Evolutionary conservation across 2,797 vertebrate species (phyloP).

Genomic region (Hoplostethus atlanticus): DNA sequence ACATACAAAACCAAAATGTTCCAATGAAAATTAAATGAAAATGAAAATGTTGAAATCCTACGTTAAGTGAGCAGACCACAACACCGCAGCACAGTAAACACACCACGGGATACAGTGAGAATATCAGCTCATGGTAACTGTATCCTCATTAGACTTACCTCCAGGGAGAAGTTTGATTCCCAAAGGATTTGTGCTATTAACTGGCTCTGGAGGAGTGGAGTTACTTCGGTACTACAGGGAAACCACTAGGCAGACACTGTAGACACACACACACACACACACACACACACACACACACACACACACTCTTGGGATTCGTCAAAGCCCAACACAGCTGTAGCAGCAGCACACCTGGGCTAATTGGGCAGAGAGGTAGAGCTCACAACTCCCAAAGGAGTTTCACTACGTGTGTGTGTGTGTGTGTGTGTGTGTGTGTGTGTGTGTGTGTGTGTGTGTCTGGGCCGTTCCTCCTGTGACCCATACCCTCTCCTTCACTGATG

Average conservation of each 20-base stretch:
- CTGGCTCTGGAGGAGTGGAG: conserved; percentile 7
- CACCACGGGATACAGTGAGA: neutral
- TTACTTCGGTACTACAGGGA: conserved; percentile 20
- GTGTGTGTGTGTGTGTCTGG: conserved; percentile 2
- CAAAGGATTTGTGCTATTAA: conserved; percentile 26
- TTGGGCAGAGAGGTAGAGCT: conserved; percentile 43
- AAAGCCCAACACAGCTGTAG: conserved; percentile 40
- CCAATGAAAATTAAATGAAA: too few relatives aligned
- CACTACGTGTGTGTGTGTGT: neutral
- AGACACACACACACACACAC: conserved; percentile 11
- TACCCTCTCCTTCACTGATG: conserved; percentile 65
- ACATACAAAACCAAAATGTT: neutral
- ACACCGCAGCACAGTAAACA: neutral
- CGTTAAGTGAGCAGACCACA: too few relatives aligned
- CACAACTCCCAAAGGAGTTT: conserved; percentile 51
- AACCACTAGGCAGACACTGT: conserved; percentile 12
- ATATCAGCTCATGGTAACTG: neutral
- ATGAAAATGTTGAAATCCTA: neutral
- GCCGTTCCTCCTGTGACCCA: conserved; percentile 18
- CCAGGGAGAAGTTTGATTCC: conserved; percentile 5
- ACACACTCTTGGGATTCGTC: conserved; percentile 22
- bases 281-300: neutral
- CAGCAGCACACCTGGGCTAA: conserved; percentile 50
- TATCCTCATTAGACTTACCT: conserved; percentile 4
- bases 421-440: neutral